Percentiles rank a stretch among this genome's conserved stretches.
These are phyloP conservation scores for Drosophila sp. DNA, from an alignment of 1,140 invertebrate species.

Conservation along the genomic window DNA sequence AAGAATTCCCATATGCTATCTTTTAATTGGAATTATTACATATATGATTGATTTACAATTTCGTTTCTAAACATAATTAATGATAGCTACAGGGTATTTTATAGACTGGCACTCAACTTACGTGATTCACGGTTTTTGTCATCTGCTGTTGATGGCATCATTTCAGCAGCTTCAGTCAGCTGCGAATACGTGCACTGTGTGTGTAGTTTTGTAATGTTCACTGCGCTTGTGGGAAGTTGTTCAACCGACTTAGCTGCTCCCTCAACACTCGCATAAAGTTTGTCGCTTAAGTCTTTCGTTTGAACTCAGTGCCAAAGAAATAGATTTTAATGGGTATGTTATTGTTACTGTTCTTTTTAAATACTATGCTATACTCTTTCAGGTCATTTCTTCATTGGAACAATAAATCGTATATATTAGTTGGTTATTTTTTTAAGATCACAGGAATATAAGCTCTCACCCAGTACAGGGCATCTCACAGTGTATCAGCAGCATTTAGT, in stretches of 20 bases:
- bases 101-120: background rate
- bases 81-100: conserved; percentile 7
- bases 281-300: conserved; percentile 70
- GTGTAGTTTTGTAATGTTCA: conserved; percentile 67
- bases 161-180: conserved; percentile 70
- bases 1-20: no score
- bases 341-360: no score
- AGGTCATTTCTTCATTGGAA: background rate
- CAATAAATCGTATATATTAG: no score
- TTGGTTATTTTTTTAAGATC: background rate
- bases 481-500: background rate
- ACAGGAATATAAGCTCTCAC: background rate
- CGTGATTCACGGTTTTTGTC: conserved; percentile 10
- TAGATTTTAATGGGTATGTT: conserved; percentile 20
- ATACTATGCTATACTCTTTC: background rate
- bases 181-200: conserved; percentile 51
- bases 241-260: conserved; percentile 50
- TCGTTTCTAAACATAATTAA: no score
- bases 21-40: no score
- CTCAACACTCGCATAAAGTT: conserved; percentile 60
- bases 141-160: conserved; percentile 71
- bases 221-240: conserved; percentile 64
- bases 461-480: conserved; percentile 3
- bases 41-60: no score
- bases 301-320: conserved; percentile 4